Base-by-base conservation (phyloP, 1,140 invertebrate species). In the Aplysia californica region DNA sequence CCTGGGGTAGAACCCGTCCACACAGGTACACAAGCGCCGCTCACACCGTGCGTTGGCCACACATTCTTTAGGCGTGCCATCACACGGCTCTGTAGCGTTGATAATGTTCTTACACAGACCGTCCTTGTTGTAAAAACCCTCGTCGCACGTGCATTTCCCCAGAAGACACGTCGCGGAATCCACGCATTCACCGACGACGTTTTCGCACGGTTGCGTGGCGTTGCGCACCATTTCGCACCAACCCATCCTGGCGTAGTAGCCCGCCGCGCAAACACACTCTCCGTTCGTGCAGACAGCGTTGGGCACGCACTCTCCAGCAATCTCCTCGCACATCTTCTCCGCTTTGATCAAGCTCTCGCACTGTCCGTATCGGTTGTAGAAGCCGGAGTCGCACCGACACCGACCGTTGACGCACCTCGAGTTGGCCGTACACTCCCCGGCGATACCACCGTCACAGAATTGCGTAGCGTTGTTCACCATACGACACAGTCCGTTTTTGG, bases 401-500 rank as follows among this genome's bases (percentile, higher is more conserved):
- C 41, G 21, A n/a, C 50, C 41, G 2, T 20, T 50, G 0, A 55
- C 21, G 41, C 76, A 78, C 35, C 59, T 35, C 10, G 76, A 61
- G 26, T 78, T 55, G 50, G 58, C 59, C 3, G 65, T 71, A 56
- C 76, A 78, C 64, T 78, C 59, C 23, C 65, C 76, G 0, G 61
- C n/a, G 26, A 69, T 50, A 10, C 33, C 26, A 35, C 29, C 67
- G n/a, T 75, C 38, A 58, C 74, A 67, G 35, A 38, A 26, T 26
- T 44, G 3, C n/a, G 26, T 35, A 3, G 69, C 69, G 29, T 71
- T 71, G 2, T 58, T 58, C 4, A 44, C 4, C 6, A 56, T 66
- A 23, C 29, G 4, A 38, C 77, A 78, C 15, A 20, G 50, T 20
- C 71, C 77, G n/a, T 75, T 67, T 20, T 75, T 64, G 39, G 50